Conservation (phyloP, 1,140 invertebrate genomes). For the Orussus abietinus region DNA sequence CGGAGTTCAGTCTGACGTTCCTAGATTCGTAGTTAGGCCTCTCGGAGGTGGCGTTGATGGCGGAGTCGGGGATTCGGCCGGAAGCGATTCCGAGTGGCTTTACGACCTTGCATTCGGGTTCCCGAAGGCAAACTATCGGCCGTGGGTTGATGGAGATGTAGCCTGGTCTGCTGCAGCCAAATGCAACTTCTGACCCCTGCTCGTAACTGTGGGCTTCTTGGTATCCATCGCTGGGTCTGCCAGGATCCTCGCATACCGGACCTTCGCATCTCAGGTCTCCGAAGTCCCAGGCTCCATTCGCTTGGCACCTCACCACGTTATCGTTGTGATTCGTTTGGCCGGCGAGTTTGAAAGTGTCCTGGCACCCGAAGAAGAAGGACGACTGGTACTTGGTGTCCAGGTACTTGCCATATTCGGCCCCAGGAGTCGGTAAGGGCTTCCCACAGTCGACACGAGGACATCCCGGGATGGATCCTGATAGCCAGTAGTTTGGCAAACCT, state of each 20-base stretch:
- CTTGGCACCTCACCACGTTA: constrained; percentile 87
- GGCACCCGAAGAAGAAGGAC: constrained; percentile 93
- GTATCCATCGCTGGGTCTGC: constrained; percentile 84
- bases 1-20: constrained; percentile 87
- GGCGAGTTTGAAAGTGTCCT: constrained; percentile 91
- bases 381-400: constrained; percentile 85
- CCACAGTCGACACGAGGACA: constrained; percentile 89
- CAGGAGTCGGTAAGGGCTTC: constrained; percentile 79
- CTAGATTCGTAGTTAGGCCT: constrained; percentile 86
- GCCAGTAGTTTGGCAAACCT: constrained; percentile 86
- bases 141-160: constrained; percentile 89
- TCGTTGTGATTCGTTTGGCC: constrained; percentile 89
- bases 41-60: constrained; percentile 94
- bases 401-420: constrained; percentile 86
- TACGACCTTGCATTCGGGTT: constrained; percentile 91
- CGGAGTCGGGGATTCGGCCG: constrained; percentile 87
- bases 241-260: constrained; percentile 92
- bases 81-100: constrained; percentile 87
- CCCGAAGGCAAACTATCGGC: constrained; percentile 85
- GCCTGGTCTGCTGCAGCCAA: constrained; percentile 84
- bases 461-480: constrained; percentile 78
- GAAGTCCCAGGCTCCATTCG: constrained; percentile 94
- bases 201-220: constrained; percentile 90
- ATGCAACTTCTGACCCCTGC: constrained; percentile 86
- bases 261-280: constrained; percentile 93